phyloP scores from a whole-genome alignment of 2,888 invertebrate genomes.

The Calliopum simillimum region DNA sequence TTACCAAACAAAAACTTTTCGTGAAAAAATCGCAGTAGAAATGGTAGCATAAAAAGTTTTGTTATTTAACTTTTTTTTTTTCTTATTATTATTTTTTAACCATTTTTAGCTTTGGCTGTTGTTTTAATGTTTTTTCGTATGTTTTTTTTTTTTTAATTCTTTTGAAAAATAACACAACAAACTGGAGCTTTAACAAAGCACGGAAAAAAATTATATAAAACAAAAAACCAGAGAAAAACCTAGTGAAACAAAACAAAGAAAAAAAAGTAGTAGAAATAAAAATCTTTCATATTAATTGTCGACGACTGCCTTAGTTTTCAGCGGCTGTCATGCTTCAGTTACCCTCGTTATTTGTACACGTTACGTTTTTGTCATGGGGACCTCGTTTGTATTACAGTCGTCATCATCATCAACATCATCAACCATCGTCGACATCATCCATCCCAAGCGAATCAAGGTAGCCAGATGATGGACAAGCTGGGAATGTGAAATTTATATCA shows the following conservation, averaged over 20 bases:
- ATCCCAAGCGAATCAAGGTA: too few species aligned
- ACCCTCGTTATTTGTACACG: constrained; percentile 16
- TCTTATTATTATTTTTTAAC: too few species aligned
- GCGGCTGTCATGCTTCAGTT: constrained; percentile 29
- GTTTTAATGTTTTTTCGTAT: neutral
- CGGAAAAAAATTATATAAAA: neutral
- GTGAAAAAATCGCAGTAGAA: too few species aligned
- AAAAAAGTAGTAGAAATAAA: neutral
- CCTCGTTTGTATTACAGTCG: constrained; percentile 13
- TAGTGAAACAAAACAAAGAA: constrained; percentile 6
- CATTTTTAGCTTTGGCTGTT: too few species aligned
- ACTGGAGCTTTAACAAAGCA: too few species aligned
- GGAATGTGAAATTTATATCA: too few species aligned
- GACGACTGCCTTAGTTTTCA: constrained; percentile 18
- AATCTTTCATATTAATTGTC: constrained; percentile 22
- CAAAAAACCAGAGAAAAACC: neutral
- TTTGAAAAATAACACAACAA: too few species aligned
- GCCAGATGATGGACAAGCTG: too few species aligned
- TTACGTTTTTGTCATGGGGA: constrained; percentile 19
- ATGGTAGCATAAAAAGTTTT: neutral
- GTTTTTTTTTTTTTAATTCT: neutral
- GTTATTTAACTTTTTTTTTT: constrained; percentile 3
- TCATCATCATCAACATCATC: too few species aligned
- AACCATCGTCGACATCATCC: too few species aligned
- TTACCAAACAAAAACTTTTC: too few species aligned